phyloP scores from a whole-genome alignment of 2,888 invertebrate genomes.

The Phengaris alcon region DNA sequence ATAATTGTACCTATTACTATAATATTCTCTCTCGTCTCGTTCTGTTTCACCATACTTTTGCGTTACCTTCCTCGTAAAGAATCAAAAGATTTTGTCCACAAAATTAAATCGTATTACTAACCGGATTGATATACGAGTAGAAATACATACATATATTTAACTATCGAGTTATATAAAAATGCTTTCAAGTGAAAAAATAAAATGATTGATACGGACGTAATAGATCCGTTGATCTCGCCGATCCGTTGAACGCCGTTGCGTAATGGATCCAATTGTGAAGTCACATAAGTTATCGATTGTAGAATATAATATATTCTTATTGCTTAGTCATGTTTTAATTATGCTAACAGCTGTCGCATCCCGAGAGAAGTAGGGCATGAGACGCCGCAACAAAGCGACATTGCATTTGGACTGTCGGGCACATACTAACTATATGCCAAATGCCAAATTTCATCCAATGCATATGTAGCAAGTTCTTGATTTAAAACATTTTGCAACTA shows the following conservation, averaged over 20 bases:
- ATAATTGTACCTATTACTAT: too few species aligned
- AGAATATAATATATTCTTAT: conserved; percentile 56
- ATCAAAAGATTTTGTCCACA: too few species aligned
- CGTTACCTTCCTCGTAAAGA: too few species aligned
- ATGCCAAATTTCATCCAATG: conserved; percentile 31
- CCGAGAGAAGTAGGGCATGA: conserved; percentile 69
- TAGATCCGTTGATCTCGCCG: too few species aligned
- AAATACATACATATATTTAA: too few species aligned
- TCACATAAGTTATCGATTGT: background rate
- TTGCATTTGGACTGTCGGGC: conserved; percentile 48
- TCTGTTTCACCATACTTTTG: too few species aligned
- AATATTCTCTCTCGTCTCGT: too few species aligned
- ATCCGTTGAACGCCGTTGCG: too few species aligned
- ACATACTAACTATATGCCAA: conserved; percentile 30
- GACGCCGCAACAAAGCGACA: conserved; percentile 57
- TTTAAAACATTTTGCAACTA: background rate
- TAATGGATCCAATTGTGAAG: background rate
- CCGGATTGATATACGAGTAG: too few species aligned
- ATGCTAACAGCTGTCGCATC: conserved; percentile 71
- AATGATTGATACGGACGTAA: background rate
- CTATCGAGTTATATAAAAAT: too few species aligned
- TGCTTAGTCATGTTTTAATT: conserved; percentile 72
- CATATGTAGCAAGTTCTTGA: background rate
- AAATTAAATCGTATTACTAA: too few species aligned
- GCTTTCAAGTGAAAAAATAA: background rate